Evolutionary conservation across 2,888 invertebrate genomes (phyloP).

Genomic region (Desoria tigrina): DNA sequence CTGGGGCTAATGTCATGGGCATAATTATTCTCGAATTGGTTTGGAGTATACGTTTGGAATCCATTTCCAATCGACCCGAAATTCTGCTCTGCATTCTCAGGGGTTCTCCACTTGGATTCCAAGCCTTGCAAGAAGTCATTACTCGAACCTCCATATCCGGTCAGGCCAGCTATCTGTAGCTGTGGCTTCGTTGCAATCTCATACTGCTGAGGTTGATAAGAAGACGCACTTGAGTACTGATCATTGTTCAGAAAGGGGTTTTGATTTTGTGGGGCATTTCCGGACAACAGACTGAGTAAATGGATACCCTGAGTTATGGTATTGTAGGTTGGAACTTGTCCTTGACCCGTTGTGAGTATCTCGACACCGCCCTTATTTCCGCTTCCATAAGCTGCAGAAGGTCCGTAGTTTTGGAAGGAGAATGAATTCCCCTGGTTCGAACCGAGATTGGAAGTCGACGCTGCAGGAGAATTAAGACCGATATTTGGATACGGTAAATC

Average conservation of each 20-base stretch:
- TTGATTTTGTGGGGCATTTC: conserved; percentile 26
- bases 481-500: conserved; percentile 18
- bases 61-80: conserved; percentile 6
- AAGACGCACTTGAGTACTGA: conserved; percentile 18
- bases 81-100: background rate
- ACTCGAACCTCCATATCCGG: conserved; percentile 28
- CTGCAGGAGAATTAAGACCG: background rate
- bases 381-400: background rate
- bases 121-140: conserved; percentile 2
- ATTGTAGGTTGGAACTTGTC: conserved; percentile 42
- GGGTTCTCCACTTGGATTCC: background rate
- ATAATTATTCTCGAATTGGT: background rate
- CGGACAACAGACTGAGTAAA: conserved; percentile 45
- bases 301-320: conserved; percentile 51
- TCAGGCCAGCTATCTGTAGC: conserved; percentile 30
- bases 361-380: conserved; percentile 16
- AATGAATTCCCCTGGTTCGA: conserved; percentile 4
- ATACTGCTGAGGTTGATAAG: background rate
- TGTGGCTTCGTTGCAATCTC: conserved; percentile 21
- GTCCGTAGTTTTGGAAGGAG: conserved; percentile 10
- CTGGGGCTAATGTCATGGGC: background rate
- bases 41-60: background rate
- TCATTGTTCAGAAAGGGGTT: conserved; percentile 12
- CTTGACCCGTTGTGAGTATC: conserved; percentile 21
- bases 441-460: too few relatives aligned